A percentile compares a stretch with the other conserved stretches of the same genome.
These are phyloP conservation scores for Calycopis cecrops DNA, from an alignment of 1,140 invertebrate species.

Conservation along the genomic window DNA sequence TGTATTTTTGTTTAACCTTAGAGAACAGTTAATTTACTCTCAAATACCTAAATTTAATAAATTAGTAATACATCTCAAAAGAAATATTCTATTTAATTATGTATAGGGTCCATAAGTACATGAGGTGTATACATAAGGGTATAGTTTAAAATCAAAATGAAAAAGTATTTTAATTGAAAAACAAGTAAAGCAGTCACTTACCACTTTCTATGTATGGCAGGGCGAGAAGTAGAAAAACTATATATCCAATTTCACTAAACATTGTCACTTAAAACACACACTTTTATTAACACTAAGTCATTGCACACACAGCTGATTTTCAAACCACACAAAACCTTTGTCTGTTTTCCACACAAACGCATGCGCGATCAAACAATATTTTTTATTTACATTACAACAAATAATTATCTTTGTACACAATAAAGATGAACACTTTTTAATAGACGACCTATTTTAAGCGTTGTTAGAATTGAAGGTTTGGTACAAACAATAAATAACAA, in stretches of 20 bases:
- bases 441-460: constrained; percentile 31
- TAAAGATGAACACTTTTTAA: constrained; percentile 32
- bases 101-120: no score
- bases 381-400: constrained; percentile 73
- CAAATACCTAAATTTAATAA: no score
- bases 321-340: constrained; percentile 76
- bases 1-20: no score
- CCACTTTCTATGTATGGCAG: constrained; percentile 77
- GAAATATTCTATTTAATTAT: no score
- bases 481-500: constrained; percentile 44
- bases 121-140: no score
- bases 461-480: constrained; percentile 27
- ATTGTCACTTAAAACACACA: constrained; percentile 73
- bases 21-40: no score
- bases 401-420: constrained; percentile 41
- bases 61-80: no score
- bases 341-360: constrained; percentile 73
- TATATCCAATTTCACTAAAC: constrained; percentile 77
- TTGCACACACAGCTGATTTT: constrained; percentile 76
- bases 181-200: constrained; percentile 43
- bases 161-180: no score
- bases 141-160: no score
- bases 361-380: constrained; percentile 72
- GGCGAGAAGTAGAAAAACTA: constrained; percentile 74
- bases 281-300: constrained; percentile 69